phyloP scores from a whole-genome alignment of 1,140 invertebrate species.

The Oreohelix idahoensis region DNA sequence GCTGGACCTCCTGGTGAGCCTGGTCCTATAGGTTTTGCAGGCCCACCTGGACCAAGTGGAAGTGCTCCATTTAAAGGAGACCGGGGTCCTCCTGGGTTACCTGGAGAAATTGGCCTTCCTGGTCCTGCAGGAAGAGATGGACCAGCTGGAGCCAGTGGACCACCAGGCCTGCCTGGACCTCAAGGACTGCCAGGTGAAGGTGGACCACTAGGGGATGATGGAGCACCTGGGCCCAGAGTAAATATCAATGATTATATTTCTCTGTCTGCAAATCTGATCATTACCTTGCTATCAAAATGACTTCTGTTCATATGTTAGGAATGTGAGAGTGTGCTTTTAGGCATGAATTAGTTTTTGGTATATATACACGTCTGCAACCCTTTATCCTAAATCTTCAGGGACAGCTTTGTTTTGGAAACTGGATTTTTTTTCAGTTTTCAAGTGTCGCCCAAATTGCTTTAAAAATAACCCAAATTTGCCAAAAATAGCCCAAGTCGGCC shows the following conservation, averaged over 20 bases:
- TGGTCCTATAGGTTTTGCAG: neutral
- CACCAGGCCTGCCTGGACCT: neutral
- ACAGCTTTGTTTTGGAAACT: too few species aligned
- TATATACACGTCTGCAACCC: too few species aligned
- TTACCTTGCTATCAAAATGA: too few species aligned
- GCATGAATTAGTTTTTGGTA: too few species aligned
- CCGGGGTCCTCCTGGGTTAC: neutral
- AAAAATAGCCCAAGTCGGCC: too few species aligned
- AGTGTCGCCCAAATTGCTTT: too few species aligned
- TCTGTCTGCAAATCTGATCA: too few species aligned
- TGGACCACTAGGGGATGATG: constrained; percentile 42
- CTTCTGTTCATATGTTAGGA: too few species aligned
- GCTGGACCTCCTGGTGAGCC: neutral
- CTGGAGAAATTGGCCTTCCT: constrained; percentile 39
- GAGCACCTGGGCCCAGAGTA: constrained; percentile 47
- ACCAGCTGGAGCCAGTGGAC: constrained; percentile 31
- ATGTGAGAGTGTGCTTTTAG: too few species aligned
- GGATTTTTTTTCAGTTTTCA: too few species aligned
- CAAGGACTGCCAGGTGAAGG: constrained; percentile 13
- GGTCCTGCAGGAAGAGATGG: constrained; percentile 48
- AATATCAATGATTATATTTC: constrained; percentile 11
- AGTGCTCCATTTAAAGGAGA: neutral
- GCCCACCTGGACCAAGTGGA: neutral
- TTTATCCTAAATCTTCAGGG: too few species aligned
- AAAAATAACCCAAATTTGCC: too few species aligned